These are phyloP conservation scores for Cerastis rubricosa DNA, from an alignment of 2,888 invertebrate genomes.

Conservation along the genomic window DNA sequence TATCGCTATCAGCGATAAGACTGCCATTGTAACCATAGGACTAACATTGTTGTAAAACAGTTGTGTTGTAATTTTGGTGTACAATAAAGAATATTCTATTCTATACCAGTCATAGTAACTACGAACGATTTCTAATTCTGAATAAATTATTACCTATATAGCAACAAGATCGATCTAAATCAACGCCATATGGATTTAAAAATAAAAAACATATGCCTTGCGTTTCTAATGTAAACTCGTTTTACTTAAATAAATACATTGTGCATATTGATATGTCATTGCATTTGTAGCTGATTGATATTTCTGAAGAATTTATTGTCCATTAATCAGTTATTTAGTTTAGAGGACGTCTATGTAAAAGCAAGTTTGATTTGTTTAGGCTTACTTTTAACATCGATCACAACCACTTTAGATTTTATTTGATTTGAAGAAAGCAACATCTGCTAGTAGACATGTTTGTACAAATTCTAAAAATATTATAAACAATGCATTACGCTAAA, in stretches of 20 bases:
- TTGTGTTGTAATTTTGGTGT: no score
- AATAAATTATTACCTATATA: constrained; percentile 48
- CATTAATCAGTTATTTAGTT: constrained; percentile 24
- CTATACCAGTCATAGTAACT: not conserved
- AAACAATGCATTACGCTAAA: constrained; percentile 44
- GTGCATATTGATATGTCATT: constrained; percentile 42
- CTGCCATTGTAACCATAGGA: no score
- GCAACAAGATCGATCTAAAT: constrained; percentile 45
- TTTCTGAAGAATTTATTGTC: constrained; percentile 33
- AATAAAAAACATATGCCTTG: constrained; percentile 40
- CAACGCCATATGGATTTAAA: constrained; percentile 44
- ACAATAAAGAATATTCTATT: no score
- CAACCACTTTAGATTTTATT: constrained; percentile 43
- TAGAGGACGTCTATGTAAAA: constrained; percentile 27
- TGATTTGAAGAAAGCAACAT: constrained; percentile 44
- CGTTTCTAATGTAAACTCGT: constrained; percentile 51
- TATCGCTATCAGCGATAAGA: no score
- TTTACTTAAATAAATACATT: constrained; percentile 48
- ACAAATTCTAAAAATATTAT: constrained; percentile 28
- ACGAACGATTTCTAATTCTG: constrained; percentile 54
- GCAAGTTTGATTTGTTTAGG: constrained; percentile 41
- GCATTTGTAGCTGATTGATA: constrained; percentile 40
- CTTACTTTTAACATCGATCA: constrained; percentile 51
- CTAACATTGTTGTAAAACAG: no score
- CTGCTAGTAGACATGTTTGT: constrained; percentile 37